Percentiles rank a stretch among this genome's conserved stretches.
Conservation (phyloP, 2,888 invertebrate species). For the Zonitis immaculata region DNA sequence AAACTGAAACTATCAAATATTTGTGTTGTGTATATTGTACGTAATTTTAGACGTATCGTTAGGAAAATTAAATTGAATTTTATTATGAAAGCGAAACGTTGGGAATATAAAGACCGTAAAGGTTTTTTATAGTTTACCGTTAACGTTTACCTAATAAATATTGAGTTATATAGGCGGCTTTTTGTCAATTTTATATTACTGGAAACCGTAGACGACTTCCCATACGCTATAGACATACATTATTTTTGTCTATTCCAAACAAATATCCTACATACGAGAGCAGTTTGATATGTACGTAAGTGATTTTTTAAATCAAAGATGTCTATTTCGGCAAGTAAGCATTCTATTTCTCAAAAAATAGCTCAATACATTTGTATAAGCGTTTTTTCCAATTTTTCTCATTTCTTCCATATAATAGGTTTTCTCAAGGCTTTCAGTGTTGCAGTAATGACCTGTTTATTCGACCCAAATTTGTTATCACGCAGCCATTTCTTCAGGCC, state of each 20-base stretch:
- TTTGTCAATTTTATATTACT: constrained; percentile 16
- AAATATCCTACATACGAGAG: too few species aligned
- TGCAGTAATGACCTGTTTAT: too few species aligned
- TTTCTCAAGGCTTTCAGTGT: too few species aligned
- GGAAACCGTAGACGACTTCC: neutral
- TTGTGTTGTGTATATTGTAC: neutral
- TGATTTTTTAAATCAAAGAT: too few species aligned
- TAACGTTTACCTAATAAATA: constrained; percentile 22
- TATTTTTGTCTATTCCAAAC: neutral
- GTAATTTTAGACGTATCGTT: neutral
- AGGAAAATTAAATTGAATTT: neutral
- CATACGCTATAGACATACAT: neutral
- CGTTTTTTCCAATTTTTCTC: too few species aligned
- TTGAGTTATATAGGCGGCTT: constrained; percentile 18
- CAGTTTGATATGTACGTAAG: too few species aligned
- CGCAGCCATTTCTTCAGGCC: too few species aligned
- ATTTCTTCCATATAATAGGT: too few species aligned
- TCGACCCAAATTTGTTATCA: too few species aligned
- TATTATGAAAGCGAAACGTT: neutral
- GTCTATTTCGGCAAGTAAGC: too few species aligned
- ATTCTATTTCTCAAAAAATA: too few species aligned
- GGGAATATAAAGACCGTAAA: constrained; percentile 9
- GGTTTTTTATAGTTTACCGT: constrained; percentile 17
- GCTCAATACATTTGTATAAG: too few species aligned
- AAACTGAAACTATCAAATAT: neutral